Base-by-base conservation (phyloP, 2,888 invertebrate species). In the Halictus ligatus region DNA sequence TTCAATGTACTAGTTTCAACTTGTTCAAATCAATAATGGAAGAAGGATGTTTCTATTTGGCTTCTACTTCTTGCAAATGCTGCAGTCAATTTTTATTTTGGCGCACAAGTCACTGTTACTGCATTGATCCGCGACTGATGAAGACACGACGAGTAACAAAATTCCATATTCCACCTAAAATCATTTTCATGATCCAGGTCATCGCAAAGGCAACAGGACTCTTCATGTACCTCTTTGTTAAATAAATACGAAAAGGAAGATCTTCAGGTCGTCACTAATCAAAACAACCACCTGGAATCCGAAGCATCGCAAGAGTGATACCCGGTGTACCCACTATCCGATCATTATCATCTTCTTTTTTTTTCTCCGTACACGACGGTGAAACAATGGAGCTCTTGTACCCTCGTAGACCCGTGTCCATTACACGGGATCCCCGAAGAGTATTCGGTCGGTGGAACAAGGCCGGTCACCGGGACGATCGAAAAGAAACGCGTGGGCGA, bases 401-500 rank as follows among this genome's bases (percentile, higher is more conserved):
- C 46, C n/a, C 58, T 35, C 25, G n/a, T 69, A 25, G 50, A 29
- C 54, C 40, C 50, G 25, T 43, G n/a, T 43, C 67, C 67, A 60
- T 80, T 80, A 75, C 80, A 69, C 75, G 43, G 43, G 40, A 40
- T 71, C 40, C 43, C 71, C n/a, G 40, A 71, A n/a, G 35, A 35
- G 40, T 40, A 21, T 69, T 69, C 18, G 29, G 64, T 40, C 40
- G 10, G 21, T 40, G 18, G 6, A 40, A 69, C 69, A 69, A 69
- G 69, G 40, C 35, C 35, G 35, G 46, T n/a, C 48, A 18, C 6
- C 35, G n/a, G 35, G 18, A 7, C n/a, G 54, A n/a, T 73, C 25
- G 77, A 25, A 35, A 73, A 69, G 13, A 64, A 72, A 54, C 15
- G 84, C 54, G 84, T 78, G 78, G 84, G 80, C n/a, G 78, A 75